Base-by-base conservation (phyloP, 1,140 invertebrate genomes). In the Agraylea sexmaculata region DNA sequence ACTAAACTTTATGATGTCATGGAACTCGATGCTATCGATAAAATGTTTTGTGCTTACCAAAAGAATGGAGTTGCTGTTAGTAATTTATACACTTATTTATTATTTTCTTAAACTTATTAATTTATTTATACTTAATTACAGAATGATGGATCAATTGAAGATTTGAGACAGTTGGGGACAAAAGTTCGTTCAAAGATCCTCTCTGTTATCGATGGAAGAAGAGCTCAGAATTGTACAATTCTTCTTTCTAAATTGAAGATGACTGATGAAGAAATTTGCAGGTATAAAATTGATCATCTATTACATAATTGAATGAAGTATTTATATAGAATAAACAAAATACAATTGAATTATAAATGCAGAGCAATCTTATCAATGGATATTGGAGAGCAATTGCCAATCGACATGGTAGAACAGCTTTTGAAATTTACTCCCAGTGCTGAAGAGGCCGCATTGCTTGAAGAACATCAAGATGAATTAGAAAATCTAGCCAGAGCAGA, bases 381-480 rank as follows among this genome's bases (percentile, higher is more conserved):
- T 57, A 81, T 79, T 45, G 81, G 83, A 47, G 91, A 96, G 55
- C 85, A 93, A 55, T 59, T 98, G 28, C 90, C 91, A 3, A 84
- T 94, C 39, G 94, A 98, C 57, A 97, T 98, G 93, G 85, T 97
- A 25, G 94, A 99, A 56, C 94, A 98, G 62, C 64, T 98, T 29
- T 66, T 90, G 36, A 97, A 98, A 65, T 99, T 96, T 61, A 91
- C 90, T 18, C 94, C 94, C 1, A 91, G 86, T 25, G 74, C 84
- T 1, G 93, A 97, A 60, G 94, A 99, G 60, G 79, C 83, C 3
- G 85, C 85, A 2, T 60, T 93, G 22, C 64, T 99, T 32, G 86
- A 92, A 54, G 91, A 97, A 59, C 86, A 95, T 53, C 83, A 85
- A 47, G 84, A 89, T 54, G 90, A 95, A 54, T 78, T 94, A 34